Evolutionary conservation across 2,797 vertebrate genomes (phyloP).

Genomic region (Trachops cirrhosus): DNA sequence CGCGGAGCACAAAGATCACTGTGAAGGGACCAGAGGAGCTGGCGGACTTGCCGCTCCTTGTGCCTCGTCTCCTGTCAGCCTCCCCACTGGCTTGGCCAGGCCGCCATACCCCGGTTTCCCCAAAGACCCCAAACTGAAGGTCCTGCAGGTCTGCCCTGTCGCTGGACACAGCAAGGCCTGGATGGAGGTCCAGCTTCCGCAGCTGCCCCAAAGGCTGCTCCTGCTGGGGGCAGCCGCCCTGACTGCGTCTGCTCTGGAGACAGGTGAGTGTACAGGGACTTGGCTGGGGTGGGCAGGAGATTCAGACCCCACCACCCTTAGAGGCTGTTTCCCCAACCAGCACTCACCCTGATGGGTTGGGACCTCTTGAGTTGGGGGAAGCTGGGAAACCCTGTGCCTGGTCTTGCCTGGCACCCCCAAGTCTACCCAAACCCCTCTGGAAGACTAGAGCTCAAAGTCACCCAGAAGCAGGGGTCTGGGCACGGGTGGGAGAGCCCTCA

Average conservation of each 20-base stretch:
- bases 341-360: not conserved
- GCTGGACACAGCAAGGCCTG: not conserved
- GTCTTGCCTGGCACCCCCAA: not conserved
- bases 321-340: not conserved
- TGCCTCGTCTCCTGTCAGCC: too few species aligned
- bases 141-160: too few species aligned
- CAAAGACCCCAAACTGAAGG: too few species aligned
- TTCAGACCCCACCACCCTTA: not conserved
- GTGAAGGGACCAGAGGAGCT: too few species aligned
- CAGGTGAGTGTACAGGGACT: conserved; percentile 54
- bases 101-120: too few species aligned
- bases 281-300: not conserved
- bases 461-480: not conserved
- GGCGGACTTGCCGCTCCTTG: too few species aligned
- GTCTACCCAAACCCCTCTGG: not conserved
- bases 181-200: not conserved
- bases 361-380: not conserved
- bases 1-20: too few species aligned
- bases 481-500: not conserved
- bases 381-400: not conserved
- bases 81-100: too few species aligned
- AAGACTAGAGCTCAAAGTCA: not conserved
- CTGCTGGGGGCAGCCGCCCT: not conserved
- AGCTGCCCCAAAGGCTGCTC: conserved; percentile 37
- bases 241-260: conserved; percentile 43